Percentiles rank a stretch among this genome's conserved stretches.
These are phyloP conservation scores for Falcaria lacertinaria DNA, from an alignment of 2,888 invertebrate species.

Conservation along the genomic window DNA sequence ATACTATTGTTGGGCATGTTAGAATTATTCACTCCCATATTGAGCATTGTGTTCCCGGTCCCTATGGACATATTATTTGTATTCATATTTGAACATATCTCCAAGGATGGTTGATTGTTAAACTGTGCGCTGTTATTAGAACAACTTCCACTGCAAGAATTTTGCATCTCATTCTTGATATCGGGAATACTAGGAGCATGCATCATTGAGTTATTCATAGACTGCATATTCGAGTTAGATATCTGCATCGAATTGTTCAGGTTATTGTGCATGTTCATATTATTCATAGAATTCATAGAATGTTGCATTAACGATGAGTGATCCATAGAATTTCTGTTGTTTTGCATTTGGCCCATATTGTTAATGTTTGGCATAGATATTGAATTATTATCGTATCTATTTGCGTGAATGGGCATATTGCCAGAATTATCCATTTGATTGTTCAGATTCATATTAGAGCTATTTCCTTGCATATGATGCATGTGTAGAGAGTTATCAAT, in stretches of 20 bases:
- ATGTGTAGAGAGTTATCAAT: constrained; percentile 67
- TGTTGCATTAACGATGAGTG: constrained; percentile 69
- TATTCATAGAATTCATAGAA: constrained; percentile 63
- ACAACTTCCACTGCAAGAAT: constrained; percentile 67
- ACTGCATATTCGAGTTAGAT: constrained; percentile 55
- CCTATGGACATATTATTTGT: constrained; percentile 55
- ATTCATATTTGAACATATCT: constrained; percentile 63
- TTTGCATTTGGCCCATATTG: constrained; percentile 65
- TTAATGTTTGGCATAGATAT: constrained; percentile 66
- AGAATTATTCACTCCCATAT: constrained; percentile 58
- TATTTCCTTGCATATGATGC: constrained; percentile 65
- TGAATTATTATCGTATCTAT: constrained; percentile 62
- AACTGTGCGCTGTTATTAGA: constrained; percentile 59
- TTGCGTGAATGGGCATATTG: constrained; percentile 54
- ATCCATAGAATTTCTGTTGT: constrained; percentile 62
- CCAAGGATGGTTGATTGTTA: constrained; percentile 59
- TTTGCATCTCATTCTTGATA: constrained; percentile 72
- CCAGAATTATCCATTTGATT: constrained; percentile 63
- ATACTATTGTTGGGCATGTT: constrained; percentile 61
- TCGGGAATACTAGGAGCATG: constrained; percentile 70
- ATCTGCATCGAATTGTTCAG: constrained; percentile 63
- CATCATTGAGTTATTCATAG: constrained; percentile 63
- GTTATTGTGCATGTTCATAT: constrained; percentile 65
- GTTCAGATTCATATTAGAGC: constrained; percentile 50
- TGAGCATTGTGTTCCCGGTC: constrained; percentile 61